A percentile compares a stretch with the other conserved stretches of the same genome.
Conservation (phyloP, 2,113 vertebrate genomes). For the Cranoglanis bouderius region DNA sequence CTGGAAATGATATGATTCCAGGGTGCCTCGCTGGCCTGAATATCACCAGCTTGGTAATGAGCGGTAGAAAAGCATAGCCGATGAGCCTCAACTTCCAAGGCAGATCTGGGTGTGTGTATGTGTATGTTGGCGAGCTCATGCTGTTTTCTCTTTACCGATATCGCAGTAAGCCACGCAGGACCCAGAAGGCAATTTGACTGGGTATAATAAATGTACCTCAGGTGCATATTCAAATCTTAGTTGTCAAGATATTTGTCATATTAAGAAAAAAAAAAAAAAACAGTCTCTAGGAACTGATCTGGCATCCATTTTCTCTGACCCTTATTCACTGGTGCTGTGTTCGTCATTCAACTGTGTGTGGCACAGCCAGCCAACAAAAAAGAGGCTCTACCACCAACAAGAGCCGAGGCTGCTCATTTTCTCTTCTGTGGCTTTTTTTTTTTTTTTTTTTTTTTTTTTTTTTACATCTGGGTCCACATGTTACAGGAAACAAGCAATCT, state of each 20-base stretch:
- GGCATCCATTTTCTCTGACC: constrained; percentile 45
- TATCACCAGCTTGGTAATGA: constrained; percentile 41
- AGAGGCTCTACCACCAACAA: background rate
- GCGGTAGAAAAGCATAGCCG: constrained; percentile 30
- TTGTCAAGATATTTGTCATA: constrained; percentile 9
- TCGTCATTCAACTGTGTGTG: constrained; percentile 14
- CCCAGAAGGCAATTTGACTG: constrained; percentile 29
- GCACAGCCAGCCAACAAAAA: background rate
- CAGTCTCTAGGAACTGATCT: constrained; percentile 28
- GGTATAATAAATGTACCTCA: constrained; percentile 19
- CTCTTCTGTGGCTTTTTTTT: background rate
- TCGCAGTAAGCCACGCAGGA: constrained; percentile 1
- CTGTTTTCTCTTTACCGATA: constrained; percentile 1
- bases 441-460: background rate
- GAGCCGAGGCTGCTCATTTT: background rate
- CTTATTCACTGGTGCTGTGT: constrained; percentile 15
- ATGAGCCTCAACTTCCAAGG: constrained; percentile 35
- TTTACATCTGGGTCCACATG: constrained; percentile 21
- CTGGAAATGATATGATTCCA: constrained; percentile 53
- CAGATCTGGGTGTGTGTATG: background rate
- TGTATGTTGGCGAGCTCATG: background rate
- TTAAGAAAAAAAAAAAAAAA: background rate
- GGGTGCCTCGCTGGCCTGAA: constrained; percentile 43
- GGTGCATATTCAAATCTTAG: constrained; percentile 41
- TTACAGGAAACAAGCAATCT: constrained; percentile 29